Conservation (phyloP, 1,140 invertebrate genomes). For the Homalodisca vitripennis region DNA sequence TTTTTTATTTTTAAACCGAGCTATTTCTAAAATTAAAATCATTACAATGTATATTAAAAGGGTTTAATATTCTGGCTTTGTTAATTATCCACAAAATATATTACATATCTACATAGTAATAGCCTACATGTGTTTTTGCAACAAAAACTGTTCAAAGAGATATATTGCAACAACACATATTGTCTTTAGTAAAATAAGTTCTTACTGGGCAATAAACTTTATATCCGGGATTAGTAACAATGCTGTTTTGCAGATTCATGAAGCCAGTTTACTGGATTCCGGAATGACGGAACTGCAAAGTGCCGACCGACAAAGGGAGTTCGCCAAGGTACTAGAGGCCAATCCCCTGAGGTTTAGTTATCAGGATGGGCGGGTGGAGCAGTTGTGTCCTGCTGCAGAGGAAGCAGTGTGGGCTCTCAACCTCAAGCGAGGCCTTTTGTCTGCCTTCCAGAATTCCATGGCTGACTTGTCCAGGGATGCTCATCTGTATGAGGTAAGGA, state of each 20-base stretch:
- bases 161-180: too few species aligned
- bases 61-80: too few species aligned
- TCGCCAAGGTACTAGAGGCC: slow-evolving; percentile 27
- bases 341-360: slow-evolving; percentile 62
- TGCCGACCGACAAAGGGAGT: neutral
- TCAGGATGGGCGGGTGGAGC: slow-evolving; percentile 71
- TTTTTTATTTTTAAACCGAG: too few species aligned
- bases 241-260: slow-evolving; percentile 27
- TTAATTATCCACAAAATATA: too few species aligned
- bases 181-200: too few species aligned
- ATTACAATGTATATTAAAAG: too few species aligned
- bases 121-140: too few species aligned
- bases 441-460: slow-evolving; percentile 87
- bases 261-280: slow-evolving; percentile 28
- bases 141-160: too few species aligned
- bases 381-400: slow-evolving; percentile 66
- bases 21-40: too few species aligned
- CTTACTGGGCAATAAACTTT: too few species aligned
- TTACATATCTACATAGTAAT: too few species aligned
- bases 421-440: slow-evolving; percentile 81
- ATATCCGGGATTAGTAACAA: too few species aligned
- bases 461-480: slow-evolving; percentile 50
- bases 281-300: slow-evolving; percentile 8
- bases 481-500: slow-evolving; percentile 1
- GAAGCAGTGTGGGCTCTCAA: slow-evolving; percentile 81